Conservation (phyloP, 2,113 vertebrate genomes). For the Myotis davidii region DNA sequence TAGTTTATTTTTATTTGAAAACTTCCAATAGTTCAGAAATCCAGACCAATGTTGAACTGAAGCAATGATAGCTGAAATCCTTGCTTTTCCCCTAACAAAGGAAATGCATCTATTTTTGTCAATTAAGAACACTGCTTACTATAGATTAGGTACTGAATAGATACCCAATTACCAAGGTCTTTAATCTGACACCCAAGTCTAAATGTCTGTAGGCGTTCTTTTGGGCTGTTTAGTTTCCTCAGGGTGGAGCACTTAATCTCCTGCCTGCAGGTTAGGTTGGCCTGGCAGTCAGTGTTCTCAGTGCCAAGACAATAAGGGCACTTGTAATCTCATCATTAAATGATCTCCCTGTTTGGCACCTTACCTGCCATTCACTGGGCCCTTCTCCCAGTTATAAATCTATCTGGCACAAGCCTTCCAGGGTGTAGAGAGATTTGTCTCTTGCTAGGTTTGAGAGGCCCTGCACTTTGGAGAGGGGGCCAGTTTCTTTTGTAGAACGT, state of each 20-base stretch:
- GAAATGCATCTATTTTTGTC: neutral
- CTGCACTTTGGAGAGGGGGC: neutral
- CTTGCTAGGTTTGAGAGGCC: neutral
- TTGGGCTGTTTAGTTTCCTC: neutral
- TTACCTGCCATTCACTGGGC: neutral
- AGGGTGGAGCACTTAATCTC: neutral
- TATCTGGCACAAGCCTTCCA: neutral
- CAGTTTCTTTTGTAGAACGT: neutral
- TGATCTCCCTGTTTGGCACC: neutral
- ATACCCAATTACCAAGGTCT: neutral
- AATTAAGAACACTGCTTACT: neutral
- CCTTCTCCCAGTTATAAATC: neutral
- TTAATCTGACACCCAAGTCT: neutral
- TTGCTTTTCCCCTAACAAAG: neutral
- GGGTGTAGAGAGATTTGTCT: neutral
- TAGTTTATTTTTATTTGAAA: conserved; percentile 10
- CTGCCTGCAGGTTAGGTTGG: neutral
- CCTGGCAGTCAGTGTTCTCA: neutral
- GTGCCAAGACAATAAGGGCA: neutral
- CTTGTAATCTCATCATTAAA: neutral
- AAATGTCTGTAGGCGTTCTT: neutral
- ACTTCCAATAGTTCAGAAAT: neutral
- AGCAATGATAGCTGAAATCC: neutral
- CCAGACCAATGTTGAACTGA: neutral
- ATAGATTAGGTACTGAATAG: neutral